These are phyloP conservation scores for Prochilodus magdalenae DNA, from an alignment of 2,113 vertebrate species.

Conservation along the genomic window DNA sequence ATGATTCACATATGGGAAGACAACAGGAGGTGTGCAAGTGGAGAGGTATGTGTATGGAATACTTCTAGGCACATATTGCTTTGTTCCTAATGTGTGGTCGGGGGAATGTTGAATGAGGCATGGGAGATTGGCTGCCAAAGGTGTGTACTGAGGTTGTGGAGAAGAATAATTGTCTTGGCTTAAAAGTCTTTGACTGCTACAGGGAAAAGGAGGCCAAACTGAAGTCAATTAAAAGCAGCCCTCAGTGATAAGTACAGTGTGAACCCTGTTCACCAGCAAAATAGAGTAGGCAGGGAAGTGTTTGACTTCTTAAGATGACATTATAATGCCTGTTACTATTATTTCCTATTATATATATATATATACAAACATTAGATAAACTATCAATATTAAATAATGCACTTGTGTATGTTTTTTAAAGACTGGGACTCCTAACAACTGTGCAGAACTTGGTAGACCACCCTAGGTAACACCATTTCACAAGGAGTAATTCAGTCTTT, in stretches of 20 bases:
- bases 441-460: no score
- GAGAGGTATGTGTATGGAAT: background rate
- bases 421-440: no score
- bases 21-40: background rate
- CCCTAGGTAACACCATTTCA: no score
- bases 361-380: no score
- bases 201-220: background rate
- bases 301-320: background rate
- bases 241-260: background rate
- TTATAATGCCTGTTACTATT: background rate
- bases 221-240: background rate
- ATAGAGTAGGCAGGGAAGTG: background rate
- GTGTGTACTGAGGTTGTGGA: background rate
- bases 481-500: no score
- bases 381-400: no score
- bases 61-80: background rate
- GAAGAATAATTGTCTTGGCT: background rate
- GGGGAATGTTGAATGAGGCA: background rate
- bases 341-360: no score
- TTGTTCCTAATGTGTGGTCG: constrained; percentile 1
- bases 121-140: background rate
- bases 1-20: constrained; percentile 16
- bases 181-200: background rate
- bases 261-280: background rate
- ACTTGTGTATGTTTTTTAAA: no score